phyloP scores from a whole-genome alignment of 2,113 vertebrate genomes.

The Hemicordylus capensis region DNA sequence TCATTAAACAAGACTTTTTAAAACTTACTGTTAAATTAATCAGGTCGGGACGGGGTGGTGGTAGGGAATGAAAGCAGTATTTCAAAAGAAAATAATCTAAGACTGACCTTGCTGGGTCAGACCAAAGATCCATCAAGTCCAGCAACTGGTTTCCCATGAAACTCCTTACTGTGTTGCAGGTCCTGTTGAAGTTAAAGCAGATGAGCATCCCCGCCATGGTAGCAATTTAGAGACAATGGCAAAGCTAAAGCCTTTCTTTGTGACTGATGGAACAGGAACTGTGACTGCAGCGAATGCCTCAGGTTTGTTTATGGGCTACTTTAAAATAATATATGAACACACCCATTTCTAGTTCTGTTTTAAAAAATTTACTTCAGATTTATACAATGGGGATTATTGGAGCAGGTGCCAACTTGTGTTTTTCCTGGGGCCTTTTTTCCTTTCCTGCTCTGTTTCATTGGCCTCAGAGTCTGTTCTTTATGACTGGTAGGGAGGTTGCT shows the following conservation, averaged over 20 bases:
- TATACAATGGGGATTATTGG: neutral
- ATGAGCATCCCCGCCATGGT: slow-evolving; percentile 93
- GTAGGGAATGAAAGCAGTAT: neutral
- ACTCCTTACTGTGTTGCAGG: slow-evolving; percentile 71
- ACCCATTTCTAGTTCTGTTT: neutral
- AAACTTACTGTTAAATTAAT: neutral
- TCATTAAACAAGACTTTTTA: neutral
- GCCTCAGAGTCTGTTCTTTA: too few species aligned
- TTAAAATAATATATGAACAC: neutral
- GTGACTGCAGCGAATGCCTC: slow-evolving; percentile 94
- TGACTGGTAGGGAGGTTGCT: too few species aligned
- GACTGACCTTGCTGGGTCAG: neutral
- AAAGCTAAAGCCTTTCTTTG: slow-evolving; percentile 90
- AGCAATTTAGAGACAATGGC: slow-evolving; percentile 84
- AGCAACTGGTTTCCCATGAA: neutral
- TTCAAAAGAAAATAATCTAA: neutral
- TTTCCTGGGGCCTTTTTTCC: too few species aligned
- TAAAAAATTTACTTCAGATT: neutral
- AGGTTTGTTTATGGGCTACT: slow-evolving; percentile 73
- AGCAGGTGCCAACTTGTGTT: too few species aligned
- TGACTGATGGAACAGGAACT: slow-evolving; percentile 87
- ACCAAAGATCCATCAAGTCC: neutral
- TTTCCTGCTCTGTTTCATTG: too few species aligned
- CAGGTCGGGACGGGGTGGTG: neutral
- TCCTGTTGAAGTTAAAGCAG: slow-evolving; percentile 85